Evolutionary conservation across 2,888 invertebrate genomes (phyloP).

Genomic region (Zelleria hepariella): DNA sequence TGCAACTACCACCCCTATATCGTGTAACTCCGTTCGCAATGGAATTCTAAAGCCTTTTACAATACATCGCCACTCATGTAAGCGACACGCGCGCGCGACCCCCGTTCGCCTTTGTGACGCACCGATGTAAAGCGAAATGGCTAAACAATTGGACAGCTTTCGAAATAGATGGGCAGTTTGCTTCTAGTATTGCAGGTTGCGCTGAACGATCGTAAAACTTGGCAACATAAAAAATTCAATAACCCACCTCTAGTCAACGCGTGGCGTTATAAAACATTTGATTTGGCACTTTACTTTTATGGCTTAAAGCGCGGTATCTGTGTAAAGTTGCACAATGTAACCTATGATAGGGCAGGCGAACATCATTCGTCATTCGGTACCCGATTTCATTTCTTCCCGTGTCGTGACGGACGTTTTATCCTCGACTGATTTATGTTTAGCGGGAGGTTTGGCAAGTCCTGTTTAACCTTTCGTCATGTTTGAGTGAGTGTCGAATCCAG

Average conservation of each 20-base stretch:
- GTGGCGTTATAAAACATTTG: not conserved
- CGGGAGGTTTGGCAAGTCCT: constrained; percentile 15
- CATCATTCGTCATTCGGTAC: constrained; percentile 2
- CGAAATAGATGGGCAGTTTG: not conserved
- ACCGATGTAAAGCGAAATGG: not conserved
- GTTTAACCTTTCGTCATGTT: constrained; percentile 18
- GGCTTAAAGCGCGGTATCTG: not conserved
- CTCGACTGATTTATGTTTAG: constrained; percentile 4
- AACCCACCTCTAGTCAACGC: not conserved
- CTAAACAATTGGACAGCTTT: not conserved
- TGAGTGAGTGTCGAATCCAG: constrained; percentile 19
- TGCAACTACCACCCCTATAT: constrained; percentile 13
- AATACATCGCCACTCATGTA: not conserved
- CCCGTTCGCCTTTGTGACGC: not conserved
- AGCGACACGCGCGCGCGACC: not conserved
- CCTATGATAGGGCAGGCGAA: not conserved
- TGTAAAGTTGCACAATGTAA: not conserved
- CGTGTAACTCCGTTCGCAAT: not conserved
- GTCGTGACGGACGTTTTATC: not conserved
- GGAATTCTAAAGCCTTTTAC: not conserved
- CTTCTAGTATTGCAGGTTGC: not conserved
- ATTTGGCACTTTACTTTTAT: not conserved
- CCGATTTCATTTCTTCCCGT: not conserved
- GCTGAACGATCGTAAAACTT: not conserved
- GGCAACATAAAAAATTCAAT: not conserved